These are phyloP conservation scores for Sphaeridia pumilis DNA, from an alignment of 2,888 invertebrate genomes.

Conservation along the genomic window DNA sequence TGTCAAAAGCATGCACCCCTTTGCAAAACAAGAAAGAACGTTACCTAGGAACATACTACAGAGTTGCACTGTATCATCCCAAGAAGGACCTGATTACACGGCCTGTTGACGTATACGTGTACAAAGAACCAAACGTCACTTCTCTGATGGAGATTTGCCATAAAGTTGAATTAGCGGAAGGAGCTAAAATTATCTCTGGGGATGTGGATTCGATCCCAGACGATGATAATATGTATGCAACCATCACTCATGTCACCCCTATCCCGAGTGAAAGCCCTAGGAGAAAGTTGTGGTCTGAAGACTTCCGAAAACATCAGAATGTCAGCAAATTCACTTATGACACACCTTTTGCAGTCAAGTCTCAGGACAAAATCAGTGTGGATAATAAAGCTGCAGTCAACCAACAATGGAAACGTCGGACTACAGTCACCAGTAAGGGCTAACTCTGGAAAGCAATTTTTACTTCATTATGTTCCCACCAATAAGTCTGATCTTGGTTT, in stretches of 20 bases:
- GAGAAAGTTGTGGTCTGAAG: slow-evolving; percentile 35
- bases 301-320: slow-evolving; percentile 35
- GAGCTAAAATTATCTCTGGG: slow-evolving; percentile 31
- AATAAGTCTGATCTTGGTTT: slow-evolving; percentile 5
- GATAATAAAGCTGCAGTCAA: slow-evolving; percentile 36
- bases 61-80: slow-evolving; percentile 31
- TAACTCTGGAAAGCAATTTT: slow-evolving; percentile 2
- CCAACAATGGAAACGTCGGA: slow-evolving; percentile 78
- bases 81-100: slow-evolving; percentile 22
- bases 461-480: not conserved
- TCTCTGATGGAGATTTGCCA: slow-evolving; percentile 33
- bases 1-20: slow-evolving; percentile 31
- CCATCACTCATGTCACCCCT: slow-evolving; percentile 35
- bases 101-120: slow-evolving; percentile 31
- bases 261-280: slow-evolving; percentile 35
- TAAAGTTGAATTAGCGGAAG: slow-evolving; percentile 34
- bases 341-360: slow-evolving; percentile 34
- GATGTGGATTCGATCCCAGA: slow-evolving; percentile 33
- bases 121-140: slow-evolving; percentile 36
- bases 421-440: slow-evolving; percentile 70
- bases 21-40: slow-evolving; percentile 35
- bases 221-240: slow-evolving; percentile 33
- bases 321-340: slow-evolving; percentile 34
- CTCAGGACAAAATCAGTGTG: slow-evolving; percentile 32
- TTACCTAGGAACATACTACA: slow-evolving; percentile 33